Conservation (phyloP, 1,140 invertebrate genomes). For the Frieseomelitta varia region DNA sequence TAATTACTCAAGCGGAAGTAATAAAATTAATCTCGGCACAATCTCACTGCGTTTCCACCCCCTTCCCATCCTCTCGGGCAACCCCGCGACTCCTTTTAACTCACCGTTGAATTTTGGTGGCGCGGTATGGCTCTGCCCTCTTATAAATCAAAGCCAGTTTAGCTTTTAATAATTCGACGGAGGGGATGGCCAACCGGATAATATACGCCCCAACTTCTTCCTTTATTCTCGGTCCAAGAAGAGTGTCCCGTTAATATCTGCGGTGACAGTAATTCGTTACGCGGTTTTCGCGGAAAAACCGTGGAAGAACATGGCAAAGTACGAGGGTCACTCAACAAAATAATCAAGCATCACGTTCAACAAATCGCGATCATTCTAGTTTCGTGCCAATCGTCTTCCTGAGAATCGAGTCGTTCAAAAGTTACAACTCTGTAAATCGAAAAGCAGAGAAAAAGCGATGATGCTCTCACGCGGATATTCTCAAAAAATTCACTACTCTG, state of each 20-base stretch:
- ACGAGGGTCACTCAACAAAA: neutral
- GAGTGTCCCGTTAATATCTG: conserved; percentile 45
- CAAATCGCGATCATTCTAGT: no score
- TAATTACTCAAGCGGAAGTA: conserved; percentile 73
- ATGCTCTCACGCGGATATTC: neutral
- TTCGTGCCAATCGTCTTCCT: neutral
- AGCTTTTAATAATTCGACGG: conserved; percentile 80
- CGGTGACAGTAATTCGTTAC: conserved; percentile 39
- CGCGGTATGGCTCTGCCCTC: conserved; percentile 58
- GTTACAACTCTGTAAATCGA: neutral
- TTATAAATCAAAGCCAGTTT: conserved; percentile 81
- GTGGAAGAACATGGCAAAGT: neutral
- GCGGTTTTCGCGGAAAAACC: neutral
- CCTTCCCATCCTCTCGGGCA: neutral
- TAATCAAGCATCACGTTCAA: no score
- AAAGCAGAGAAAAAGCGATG: neutral
- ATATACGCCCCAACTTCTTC: conserved; percentile 76
- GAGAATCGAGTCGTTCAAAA: neutral
- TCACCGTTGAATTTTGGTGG: conserved; percentile 50
- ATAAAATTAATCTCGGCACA: conserved; percentile 72
- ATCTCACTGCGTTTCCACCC: conserved; percentile 39
- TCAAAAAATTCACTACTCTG: neutral
- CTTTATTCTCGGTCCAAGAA: conserved; percentile 59
- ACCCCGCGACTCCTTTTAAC: conserved; percentile 41
- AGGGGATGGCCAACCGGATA: conserved; percentile 66